Percentiles rank a stretch among this genome's conserved stretches.
phyloP scores from a whole-genome alignment of 2,888 invertebrate genomes.

The Dryococelus australis region DNA sequence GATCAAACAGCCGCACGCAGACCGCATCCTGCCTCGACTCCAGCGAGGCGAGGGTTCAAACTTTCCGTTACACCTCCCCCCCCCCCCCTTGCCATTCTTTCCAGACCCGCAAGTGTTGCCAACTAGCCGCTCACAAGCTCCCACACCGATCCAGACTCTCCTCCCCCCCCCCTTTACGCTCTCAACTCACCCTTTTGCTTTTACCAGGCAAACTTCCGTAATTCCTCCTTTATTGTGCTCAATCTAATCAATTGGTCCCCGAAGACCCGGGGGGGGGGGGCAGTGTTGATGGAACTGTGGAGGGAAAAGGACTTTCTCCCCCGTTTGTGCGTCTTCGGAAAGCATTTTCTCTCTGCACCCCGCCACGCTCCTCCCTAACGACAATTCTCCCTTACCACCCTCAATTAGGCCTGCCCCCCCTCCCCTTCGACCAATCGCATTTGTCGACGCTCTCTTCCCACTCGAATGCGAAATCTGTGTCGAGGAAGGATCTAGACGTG shows the following conservation, averaged over 20 bases:
- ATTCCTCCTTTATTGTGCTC: not conserved
- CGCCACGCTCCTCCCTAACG: not conserved
- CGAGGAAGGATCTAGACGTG: no score
- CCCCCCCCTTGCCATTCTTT: not conserved
- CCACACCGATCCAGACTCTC: not conserved
- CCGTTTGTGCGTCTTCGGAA: conserved; percentile 10
- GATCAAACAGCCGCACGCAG: no score
- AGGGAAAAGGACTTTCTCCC: not conserved
- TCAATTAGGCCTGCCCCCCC: not conserved
- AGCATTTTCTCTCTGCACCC: conserved; percentile 16
- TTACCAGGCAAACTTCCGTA: conserved; percentile 9
- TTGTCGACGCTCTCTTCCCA: no score
- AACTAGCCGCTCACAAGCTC: not conserved
- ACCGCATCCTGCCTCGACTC: no score
- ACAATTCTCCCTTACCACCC: not conserved
- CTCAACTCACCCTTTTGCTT: not conserved
- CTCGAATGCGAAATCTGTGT: no score
- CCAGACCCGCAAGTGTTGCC: not conserved
- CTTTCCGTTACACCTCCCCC: no score
- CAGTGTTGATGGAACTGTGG: not conserved
- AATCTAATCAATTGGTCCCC: conserved; percentile 9
- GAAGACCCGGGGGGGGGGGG: not conserved
- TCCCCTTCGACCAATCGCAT: not conserved
- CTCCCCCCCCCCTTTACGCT: no score
- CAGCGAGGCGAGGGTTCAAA: no score